Conservation (phyloP, 2,113 vertebrate genomes). For the zebrafish (Danio rerio) region GRCz12tu NC_133191.1:39387501-39388000, state of each 20-base stretch:
- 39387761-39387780: no score
- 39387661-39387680: not conserved
- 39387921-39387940: conserved; percentile 28
- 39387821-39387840: not conserved
- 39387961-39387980: not conserved
- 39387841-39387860: not conserved
- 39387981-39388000: not conserved
- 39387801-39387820: not conserved
- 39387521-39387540: conserved; percentile 12
- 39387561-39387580: not conserved
- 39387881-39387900: not conserved
- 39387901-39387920: conserved; percentile 2
- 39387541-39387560: not conserved
- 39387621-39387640: not conserved
- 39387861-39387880: not conserved
- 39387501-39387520: not conserved
- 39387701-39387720: not conserved
- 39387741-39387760: not conserved
- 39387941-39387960: not conserved
- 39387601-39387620: conserved; percentile 1
- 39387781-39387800: not conserved
- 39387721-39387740: no score
- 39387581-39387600: not conserved
- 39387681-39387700: not conserved
- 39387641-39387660: not conserved